A percentile compares a stretch with the other conserved stretches of the same genome.
Evolutionary conservation across 2,888 invertebrate genomes (phyloP).

Genomic region (Diabrotica balteata): DNA sequence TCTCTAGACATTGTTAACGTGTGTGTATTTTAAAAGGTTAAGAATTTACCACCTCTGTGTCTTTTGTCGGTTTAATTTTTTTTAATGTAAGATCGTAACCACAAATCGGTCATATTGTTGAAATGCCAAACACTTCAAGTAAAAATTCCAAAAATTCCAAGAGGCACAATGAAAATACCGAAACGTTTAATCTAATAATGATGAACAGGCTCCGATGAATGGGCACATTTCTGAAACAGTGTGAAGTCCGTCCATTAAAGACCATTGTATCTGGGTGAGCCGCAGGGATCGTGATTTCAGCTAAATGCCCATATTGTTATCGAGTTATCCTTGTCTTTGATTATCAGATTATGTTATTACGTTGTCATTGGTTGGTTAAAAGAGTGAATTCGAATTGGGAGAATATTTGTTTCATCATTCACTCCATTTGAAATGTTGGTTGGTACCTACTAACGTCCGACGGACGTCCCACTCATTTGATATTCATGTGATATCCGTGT

Average conservation of each 20-base stretch:
- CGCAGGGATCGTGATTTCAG: slow-evolving; percentile 44
- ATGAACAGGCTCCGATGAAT: slow-evolving; percentile 51
- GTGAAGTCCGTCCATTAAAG: slow-evolving; percentile 58
- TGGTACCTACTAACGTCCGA: slow-evolving; percentile 4
- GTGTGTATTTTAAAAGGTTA: slow-evolving; percentile 1
- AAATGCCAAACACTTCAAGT: slow-evolving; percentile 29
- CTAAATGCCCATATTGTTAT: slow-evolving; percentile 59
- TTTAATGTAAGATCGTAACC: neutral
- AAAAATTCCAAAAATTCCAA: slow-evolving; percentile 32
- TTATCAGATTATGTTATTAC: slow-evolving; percentile 31
- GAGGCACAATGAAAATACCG: slow-evolving; percentile 27
- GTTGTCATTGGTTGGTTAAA: slow-evolving; percentile 25
- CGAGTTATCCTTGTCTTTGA: slow-evolving; percentile 58
- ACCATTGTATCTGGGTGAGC: slow-evolving; percentile 48
- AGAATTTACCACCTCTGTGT: neutral
- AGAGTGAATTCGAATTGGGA: slow-evolving; percentile 23
- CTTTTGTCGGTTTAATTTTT: neutral
- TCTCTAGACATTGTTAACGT: neutral
- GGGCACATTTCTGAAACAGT: slow-evolving; percentile 61
- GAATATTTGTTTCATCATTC: slow-evolving; percentile 27
- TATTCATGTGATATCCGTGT: slow-evolving; percentile 21
- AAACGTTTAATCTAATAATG: slow-evolving; percentile 39
- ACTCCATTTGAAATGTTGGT: slow-evolving; percentile 17
- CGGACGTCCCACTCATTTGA: slow-evolving; percentile 20
- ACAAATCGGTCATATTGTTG: slow-evolving; percentile 6